Percentiles rank a stretch among this genome's conserved stretches.
phyloP scores from a whole-genome alignment of 1,140 invertebrate genomes.

The Lutraria rhynchaena region DNA sequence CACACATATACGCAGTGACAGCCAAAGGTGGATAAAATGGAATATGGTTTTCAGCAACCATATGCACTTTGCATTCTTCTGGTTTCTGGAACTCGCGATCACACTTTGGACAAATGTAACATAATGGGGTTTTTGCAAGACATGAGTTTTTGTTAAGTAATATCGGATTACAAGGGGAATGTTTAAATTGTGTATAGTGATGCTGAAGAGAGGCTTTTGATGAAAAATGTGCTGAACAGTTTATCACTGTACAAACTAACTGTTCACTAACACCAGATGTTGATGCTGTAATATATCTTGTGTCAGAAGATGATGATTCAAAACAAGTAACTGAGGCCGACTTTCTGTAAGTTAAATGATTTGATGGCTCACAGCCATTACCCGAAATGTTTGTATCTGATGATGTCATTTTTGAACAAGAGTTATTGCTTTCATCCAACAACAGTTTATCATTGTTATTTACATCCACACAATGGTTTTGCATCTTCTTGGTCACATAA shows the following conservation, averaged over 20 bases:
- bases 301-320: background rate
- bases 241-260: conserved; percentile 35
- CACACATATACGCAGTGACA: conserved; percentile 45
- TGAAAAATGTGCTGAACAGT: conserved; percentile 40
- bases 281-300: background rate
- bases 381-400: background rate
- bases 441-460: too few species aligned
- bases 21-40: conserved; percentile 25
- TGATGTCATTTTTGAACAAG: background rate
- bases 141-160: background rate
- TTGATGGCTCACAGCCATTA: background rate
- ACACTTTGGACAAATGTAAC: conserved; percentile 51
- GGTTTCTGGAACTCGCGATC: conserved; percentile 9
- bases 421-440: too few species aligned
- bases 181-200: conserved; percentile 41
- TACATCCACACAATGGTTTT: too few species aligned
- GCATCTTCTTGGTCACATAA: too few species aligned
- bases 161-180: conserved; percentile 50
- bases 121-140: conserved; percentile 1
- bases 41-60: conserved; percentile 3
- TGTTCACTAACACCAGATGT: background rate
- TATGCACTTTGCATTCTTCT: conserved; percentile 34
- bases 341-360: background rate
- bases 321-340: background rate
- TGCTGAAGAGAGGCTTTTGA: background rate